Conservation (phyloP, 2,113 vertebrate genomes). For the Connochaetes taurinus region DNA sequence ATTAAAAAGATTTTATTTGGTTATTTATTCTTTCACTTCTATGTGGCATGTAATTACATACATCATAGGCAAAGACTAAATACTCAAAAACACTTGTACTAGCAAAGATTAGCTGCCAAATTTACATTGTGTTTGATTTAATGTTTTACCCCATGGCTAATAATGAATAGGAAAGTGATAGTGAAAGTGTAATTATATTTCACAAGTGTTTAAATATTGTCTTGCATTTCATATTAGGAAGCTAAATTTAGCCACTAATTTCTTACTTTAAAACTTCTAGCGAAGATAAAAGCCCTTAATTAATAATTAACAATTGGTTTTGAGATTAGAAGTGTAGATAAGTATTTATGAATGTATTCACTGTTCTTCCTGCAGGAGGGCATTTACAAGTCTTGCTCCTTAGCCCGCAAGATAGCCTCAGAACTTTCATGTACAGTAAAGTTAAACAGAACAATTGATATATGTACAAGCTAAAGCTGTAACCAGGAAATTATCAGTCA, state of each 20-base stretch:
- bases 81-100: neutral
- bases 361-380: neutral
- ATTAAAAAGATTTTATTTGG: conserved; percentile 30
- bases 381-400: neutral
- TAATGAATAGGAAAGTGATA: conserved; percentile 43
- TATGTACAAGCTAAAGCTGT: neutral
- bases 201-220: neutral
- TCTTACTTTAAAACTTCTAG: conserved; percentile 21
- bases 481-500: neutral
- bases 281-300: conserved; percentile 16
- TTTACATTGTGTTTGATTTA: conserved; percentile 41
- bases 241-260: conserved; percentile 23
- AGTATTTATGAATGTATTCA: neutral
- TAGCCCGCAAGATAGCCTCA: neutral
- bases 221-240: conserved; percentile 18
- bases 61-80: conserved; percentile 2
- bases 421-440: neutral
- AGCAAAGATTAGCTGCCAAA: conserved; percentile 46
- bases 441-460: neutral
- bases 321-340: conserved; percentile 36
- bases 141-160: conserved; percentile 39
- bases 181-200: conserved; percentile 42
- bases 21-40: neutral
- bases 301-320: conserved; percentile 39
- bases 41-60: neutral